phyloP scores from a whole-genome alignment of 2,888 invertebrate species.

The Acanthosepion lycidas region DNA sequence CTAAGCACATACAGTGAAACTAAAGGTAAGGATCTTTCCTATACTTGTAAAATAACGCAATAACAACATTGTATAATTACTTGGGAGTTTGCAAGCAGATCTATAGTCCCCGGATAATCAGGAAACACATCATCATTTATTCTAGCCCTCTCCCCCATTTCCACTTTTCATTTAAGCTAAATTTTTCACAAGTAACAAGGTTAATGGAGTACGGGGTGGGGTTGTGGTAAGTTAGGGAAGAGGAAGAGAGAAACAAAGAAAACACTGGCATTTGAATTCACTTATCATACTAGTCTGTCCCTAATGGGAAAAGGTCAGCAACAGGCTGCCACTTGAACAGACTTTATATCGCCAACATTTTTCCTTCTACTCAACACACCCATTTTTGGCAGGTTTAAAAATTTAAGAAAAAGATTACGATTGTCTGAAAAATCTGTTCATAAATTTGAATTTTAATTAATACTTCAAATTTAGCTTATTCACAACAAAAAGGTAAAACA shows the following conservation, averaged over 20 bases:
- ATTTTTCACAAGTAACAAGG: background rate
- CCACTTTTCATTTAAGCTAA: constrained; percentile 15
- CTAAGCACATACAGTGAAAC: background rate
- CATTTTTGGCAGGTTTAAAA: background rate
- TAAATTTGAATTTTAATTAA: background rate
- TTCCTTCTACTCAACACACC: constrained; percentile 21
- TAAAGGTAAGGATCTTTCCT: background rate
- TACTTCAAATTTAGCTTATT: too few relatives aligned
- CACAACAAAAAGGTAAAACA: too few relatives aligned
- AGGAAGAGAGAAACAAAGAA: background rate
- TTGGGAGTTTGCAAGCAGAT: background rate
- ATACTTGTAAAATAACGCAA: background rate
- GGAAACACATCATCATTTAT: background rate
- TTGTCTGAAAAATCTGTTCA: background rate
- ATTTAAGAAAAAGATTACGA: background rate
- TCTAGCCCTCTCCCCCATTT: background rate
- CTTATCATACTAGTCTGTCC: constrained; percentile 33
- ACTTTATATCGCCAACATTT: background rate
- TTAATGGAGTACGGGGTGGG: background rate
- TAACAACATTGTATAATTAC: background rate
- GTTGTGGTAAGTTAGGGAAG: background rate
- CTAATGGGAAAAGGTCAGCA: background rate
- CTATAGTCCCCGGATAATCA: background rate
- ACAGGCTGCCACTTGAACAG: background rate
- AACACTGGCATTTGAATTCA: background rate